Evolutionary conservation across 2,797 vertebrate genomes (phyloP).

Genomic region (Rousettus madagascariensis): DNA sequence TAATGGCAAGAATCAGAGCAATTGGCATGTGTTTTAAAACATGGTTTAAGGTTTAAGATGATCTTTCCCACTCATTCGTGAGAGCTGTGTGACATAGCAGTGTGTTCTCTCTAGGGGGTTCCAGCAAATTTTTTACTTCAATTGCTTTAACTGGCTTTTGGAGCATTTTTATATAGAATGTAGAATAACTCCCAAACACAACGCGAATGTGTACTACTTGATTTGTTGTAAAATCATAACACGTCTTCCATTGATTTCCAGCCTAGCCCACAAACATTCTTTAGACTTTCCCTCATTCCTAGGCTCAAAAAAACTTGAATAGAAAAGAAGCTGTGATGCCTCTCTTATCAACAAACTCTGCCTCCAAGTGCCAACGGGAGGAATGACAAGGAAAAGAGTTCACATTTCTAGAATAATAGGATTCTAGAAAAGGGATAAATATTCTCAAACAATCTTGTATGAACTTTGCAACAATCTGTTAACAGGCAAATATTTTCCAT

Average conservation of each 20-base stretch:
- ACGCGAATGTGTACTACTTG: slow-evolving; percentile 33
- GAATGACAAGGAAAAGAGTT: not conserved
- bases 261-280: slow-evolving; percentile 16
- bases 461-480: slow-evolving; percentile 14
- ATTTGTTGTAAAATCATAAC: slow-evolving; percentile 45
- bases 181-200: slow-evolving; percentile 50
- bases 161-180: slow-evolving; percentile 26
- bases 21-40: slow-evolving; percentile 51
- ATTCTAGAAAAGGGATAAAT: not conserved
- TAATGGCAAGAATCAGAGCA: slow-evolving; percentile 65
- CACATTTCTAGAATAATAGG: slow-evolving; percentile 4
- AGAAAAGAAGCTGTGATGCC: not conserved
- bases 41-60: not conserved
- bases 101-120: slow-evolving; percentile 43
- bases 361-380: not conserved
- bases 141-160: slow-evolving; percentile 24
- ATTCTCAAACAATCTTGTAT: not conserved
- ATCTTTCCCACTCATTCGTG: slow-evolving; percentile 27
- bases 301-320: not conserved
- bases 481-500: not conserved
- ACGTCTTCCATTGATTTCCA: slow-evolving; percentile 47
- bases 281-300: slow-evolving; percentile 24
- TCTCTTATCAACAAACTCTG: not conserved
- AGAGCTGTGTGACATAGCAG: not conserved
- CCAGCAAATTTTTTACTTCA: slow-evolving; percentile 17